Evolutionary conservation across 2,888 invertebrate species (phyloP).

Genomic region (Conus canariensis): DNA sequence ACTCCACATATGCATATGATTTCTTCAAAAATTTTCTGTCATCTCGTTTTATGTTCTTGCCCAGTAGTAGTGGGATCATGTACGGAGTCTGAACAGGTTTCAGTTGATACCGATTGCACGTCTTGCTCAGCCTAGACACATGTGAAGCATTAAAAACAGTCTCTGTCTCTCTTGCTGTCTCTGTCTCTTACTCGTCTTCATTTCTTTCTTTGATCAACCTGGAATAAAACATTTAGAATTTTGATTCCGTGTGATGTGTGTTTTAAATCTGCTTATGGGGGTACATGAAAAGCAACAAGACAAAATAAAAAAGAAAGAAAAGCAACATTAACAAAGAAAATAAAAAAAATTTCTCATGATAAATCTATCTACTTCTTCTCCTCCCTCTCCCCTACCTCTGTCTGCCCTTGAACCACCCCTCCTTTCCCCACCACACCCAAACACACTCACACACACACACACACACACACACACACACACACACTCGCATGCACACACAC

Average conservation of each 20-base stretch:
- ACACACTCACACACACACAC: neutral
- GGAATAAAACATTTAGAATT: constrained; percentile 47
- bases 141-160: constrained; percentile 14
- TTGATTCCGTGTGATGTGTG: constrained; percentile 8
- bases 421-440: neutral
- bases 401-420: no score
- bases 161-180: constrained; percentile 40
- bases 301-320: neutral
- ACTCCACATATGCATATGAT: neutral
- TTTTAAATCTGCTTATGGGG: neutral
- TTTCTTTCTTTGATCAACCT: constrained; percentile 43
- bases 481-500: no score
- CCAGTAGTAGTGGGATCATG: neutral
- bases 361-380: no score
- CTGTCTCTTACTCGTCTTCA: constrained; percentile 37
- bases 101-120: constrained; percentile 15
- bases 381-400: no score
- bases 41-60: neutral
- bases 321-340: no score
- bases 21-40: neutral
- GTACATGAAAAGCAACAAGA: neutral
- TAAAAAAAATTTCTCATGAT: no score
- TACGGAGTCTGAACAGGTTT: neutral
- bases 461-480: no score
- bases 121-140: constrained; percentile 31